phyloP scores from a whole-genome alignment of 2,797 vertebrate species.

The Menidia menidia region DNA sequence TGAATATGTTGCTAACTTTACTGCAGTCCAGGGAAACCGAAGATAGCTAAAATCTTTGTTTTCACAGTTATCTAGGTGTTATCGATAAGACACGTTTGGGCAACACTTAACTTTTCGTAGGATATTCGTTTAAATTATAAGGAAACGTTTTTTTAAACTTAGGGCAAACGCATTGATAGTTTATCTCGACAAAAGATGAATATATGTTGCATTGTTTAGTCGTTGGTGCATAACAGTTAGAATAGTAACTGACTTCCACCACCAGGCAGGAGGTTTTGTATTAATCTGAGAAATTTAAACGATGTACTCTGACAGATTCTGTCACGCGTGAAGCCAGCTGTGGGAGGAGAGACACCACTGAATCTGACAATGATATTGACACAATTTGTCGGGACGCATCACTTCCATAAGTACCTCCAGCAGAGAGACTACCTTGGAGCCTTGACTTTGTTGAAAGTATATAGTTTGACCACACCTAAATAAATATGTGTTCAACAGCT shows the following conservation, averaged over 20 bases:
- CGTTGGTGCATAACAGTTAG: neutral
- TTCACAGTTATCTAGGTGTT: conserved; percentile 30
- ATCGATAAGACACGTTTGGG: conserved; percentile 36
- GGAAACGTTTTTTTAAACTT: too few species aligned
- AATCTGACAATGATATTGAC: too few species aligned
- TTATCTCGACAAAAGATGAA: too few species aligned
- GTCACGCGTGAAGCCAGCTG: conserved; percentile 92
- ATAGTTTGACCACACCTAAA: too few species aligned
- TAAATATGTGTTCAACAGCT: too few species aligned
- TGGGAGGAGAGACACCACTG: conserved; percentile 78
- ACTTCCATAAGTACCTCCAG: conserved; percentile 89
- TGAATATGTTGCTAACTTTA: too few species aligned
- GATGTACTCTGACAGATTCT: conserved; percentile 71
- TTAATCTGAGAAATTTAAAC: neutral
- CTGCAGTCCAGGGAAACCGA: too few species aligned
- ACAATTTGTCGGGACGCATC: conserved; percentile 86
- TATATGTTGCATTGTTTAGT: neutral
- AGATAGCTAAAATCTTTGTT: conserved; percentile 7
- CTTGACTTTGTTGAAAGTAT: conserved; percentile 92
- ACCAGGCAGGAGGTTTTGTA: neutral
- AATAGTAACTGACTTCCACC: neutral
- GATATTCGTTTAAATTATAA: conserved; percentile 56
- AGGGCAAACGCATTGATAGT: too few species aligned
- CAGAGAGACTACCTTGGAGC: conserved; percentile 94
- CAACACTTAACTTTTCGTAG: neutral